Base-by-base conservation (phyloP, 2,797 vertebrate species). In the Crocodylus rhombifer region DNA sequence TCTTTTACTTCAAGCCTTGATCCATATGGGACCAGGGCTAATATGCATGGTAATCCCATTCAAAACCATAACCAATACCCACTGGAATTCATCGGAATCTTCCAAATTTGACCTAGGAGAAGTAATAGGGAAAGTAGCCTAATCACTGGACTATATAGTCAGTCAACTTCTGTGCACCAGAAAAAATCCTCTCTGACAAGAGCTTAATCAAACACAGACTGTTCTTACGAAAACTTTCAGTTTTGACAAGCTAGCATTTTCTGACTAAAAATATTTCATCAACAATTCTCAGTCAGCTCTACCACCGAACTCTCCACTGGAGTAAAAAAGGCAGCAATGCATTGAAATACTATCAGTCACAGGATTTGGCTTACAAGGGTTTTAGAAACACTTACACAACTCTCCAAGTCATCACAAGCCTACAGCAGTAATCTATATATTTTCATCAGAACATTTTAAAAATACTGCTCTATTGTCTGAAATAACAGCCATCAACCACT, bases 361-460 rank as follows among this genome's bases (percentile, higher is more conserved):
- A 33, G n/a, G 64, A 67, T 17, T 33, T n/a, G 30, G 65, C 30
- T 67, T 77, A 86, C 67, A 7, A 75, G 3, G 21, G 14, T 20
- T 89, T 91, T 36, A 83, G 74, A 93, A 94, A 0, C 9, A 77
- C 11, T 60, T 36, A 82, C 74, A 51, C 42, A 77, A 85, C 90
- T 82, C 28, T 77, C 93, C 65, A 89, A 93, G 91, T 82, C 0
- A 4, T 88, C 88, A 88, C 33, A 30, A 81, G 61, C 61, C 42
- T 82, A 20, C 20, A 58, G 55, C 88, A 61, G 67, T 1, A 1
- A 76, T n/a, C 2, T 89, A 61, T 74, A n/a, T 1, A 28, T 92
- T 91, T 93, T 82, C 55, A 26, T 57, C 88, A 80, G 14, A 63
- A 88, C 67, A 9, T 94, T 12, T 82, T 82, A 75, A 88, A 92